These are phyloP conservation scores for Dynastes maya DNA, from an alignment of 2,888 invertebrate genomes.

Conservation along the genomic window DNA sequence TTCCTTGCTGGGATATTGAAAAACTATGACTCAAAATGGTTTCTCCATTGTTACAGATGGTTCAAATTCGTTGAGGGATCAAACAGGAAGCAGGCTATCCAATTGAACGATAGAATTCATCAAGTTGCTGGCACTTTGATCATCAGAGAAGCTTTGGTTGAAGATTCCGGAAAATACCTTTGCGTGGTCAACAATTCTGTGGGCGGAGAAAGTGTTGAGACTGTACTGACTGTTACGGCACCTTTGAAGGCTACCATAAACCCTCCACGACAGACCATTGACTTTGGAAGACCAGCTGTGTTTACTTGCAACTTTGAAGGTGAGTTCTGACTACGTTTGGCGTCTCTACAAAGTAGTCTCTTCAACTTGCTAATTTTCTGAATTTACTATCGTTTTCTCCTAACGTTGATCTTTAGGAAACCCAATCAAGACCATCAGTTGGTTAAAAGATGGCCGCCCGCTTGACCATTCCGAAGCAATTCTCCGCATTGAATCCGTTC, in stretches of 20 bases:
- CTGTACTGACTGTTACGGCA: constrained; percentile 92
- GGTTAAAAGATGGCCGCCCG: constrained; percentile 94
- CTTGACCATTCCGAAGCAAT: constrained; percentile 88
- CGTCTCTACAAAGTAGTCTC: too few species aligned
- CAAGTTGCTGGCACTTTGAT: constrained; percentile 96
- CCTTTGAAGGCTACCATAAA: constrained; percentile 91
- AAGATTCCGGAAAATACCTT: constrained; percentile 94
- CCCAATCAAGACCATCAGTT: constrained; percentile 91
- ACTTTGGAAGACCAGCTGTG: constrained; percentile 93
- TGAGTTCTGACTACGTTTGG: constrained; percentile 39
- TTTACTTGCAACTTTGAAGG: constrained; percentile 93
- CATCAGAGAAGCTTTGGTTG: constrained; percentile 91
- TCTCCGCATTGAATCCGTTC: constrained; percentile 89
- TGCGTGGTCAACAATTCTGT: constrained; percentile 97
- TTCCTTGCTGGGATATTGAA: neutral
- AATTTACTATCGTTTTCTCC: neutral
- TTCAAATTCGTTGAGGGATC: constrained; percentile 94
- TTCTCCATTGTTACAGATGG: constrained; percentile 85
- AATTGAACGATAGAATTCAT: constrained; percentile 89
- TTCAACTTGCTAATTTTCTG: neutral
- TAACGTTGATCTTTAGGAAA: constrained; percentile 70
- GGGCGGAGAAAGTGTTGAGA: constrained; percentile 94
- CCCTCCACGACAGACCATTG: constrained; percentile 90
- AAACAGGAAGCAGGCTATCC: constrained; percentile 89
- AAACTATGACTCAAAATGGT: neutral